A percentile compares a stretch with the other conserved stretches of the same genome.
These are phyloP conservation scores for Melanotaenia parkinsoni DNA, from an alignment of 2,797 vertebrate species.

Conservation along the genomic window DNA sequence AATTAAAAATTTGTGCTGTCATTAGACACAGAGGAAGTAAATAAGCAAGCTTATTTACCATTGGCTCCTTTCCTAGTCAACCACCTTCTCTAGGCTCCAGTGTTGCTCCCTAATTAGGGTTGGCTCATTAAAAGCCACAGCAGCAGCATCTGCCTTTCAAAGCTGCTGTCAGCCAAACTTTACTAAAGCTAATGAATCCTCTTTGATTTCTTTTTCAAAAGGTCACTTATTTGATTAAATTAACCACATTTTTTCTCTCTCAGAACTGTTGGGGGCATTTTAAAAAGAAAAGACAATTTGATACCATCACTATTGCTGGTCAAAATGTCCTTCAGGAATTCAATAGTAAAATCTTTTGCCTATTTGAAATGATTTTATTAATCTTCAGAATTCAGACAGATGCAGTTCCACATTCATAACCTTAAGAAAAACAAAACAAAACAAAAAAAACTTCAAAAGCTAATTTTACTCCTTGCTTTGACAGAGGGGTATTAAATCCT, in stretches of 20 bases:
- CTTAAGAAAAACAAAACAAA: neutral
- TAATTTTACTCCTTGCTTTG: conserved; percentile 7
- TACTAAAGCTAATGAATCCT: conserved; percentile 88
- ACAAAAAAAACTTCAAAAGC: neutral
- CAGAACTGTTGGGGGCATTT: conserved; percentile 75
- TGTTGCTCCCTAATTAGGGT: conserved; percentile 85
- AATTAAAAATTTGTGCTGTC: conserved; percentile 86
- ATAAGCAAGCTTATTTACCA: conserved; percentile 83
- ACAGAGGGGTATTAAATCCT: conserved; percentile 25
- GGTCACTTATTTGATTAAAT: conserved; percentile 89
- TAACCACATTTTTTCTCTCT: conserved; percentile 73
- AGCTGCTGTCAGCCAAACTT: conserved; percentile 88
- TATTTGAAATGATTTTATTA: conserved; percentile 56
- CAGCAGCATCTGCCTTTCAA: conserved; percentile 88
- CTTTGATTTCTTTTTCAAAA: conserved; percentile 88
- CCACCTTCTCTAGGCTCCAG: conserved; percentile 83
- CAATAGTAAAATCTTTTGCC: conserved; percentile 45
- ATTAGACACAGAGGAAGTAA: conserved; percentile 83
- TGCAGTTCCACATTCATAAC: conserved; percentile 25
- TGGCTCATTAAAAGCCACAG: conserved; percentile 87
- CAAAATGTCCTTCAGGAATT: conserved; percentile 68
- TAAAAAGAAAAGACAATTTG: conserved; percentile 79
- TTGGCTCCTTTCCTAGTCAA: conserved; percentile 81
- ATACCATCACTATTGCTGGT: conserved; percentile 67
- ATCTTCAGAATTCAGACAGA: conserved; percentile 44